Evolutionary conservation across 2,888 invertebrate genomes (phyloP), one percentile per base, ranked within the genome.

Genomic region (Nezara viridula): DNA sequence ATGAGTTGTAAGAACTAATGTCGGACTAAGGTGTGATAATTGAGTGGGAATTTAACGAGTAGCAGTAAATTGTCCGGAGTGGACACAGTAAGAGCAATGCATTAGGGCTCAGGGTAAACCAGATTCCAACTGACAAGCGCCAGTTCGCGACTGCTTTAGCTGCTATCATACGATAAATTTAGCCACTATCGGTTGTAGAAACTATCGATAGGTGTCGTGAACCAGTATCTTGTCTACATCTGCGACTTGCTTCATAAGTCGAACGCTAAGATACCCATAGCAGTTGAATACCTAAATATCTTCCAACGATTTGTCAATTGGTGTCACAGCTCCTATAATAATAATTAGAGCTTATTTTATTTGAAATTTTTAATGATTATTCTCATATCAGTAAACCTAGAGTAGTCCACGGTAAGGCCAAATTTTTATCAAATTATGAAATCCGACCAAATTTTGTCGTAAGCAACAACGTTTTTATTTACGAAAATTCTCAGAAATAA

Each of bases 21-120:
- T 60, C 60, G 2, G 14, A 60, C 16, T 19, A 3, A 32, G 66
- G 32, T 66, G 66, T 66, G 6, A 6, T 66, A 66, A 66, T 60
- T 66, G 21, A 66, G 66, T 19, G 66, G 66, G 32, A 32, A 66
- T 6, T 66, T 19, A 66, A 66, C 66, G 21, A 60, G n/a, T 60
- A 40, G 32, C 32, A 73, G 19, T 21, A 77, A 40, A 77, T 37
- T 37, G 77, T 6, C 5, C 3, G n/a, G 2, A 81, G 44, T 81
- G 40, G 81, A 44, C 81, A n/a, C 10, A 37, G 44, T 44, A 44
- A 40, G 40, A 81, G 81, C 81, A 24, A 19, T 44, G 40, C 81
- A 44, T 81, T 81, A 44, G 40, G 40, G 32, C 40, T 81, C 44
- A 81, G 81, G 81, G 81, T 81, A 81, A 44, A 81, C 81, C 24